These are phyloP conservation scores for Stenoptilia bipunctidactyla DNA, from an alignment of 2,888 invertebrate species.

Conservation along the genomic window DNA sequence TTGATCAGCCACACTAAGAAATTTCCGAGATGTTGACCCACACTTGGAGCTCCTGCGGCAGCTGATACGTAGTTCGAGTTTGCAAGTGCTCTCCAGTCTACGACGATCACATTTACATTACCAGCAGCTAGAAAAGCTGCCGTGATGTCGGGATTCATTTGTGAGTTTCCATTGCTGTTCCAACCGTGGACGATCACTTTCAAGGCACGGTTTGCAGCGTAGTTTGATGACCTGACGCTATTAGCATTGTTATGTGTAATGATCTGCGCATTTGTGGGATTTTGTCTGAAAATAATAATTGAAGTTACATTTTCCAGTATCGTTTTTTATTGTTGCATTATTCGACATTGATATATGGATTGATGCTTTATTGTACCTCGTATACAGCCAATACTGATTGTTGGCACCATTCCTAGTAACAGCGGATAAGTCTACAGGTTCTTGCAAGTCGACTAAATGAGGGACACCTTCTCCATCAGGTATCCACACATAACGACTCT, in stretches of 20 bases:
- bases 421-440: constrained; percentile 23
- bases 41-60: constrained; percentile 17
- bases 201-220: constrained; percentile 21
- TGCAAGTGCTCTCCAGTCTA: constrained; percentile 30
- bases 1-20: constrained; percentile 25
- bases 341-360: not conserved
- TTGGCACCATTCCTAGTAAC: constrained; percentile 35
- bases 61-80: constrained; percentile 12
- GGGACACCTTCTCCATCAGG: constrained; percentile 44
- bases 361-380: constrained; percentile 24
- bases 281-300: constrained; percentile 22
- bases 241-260: constrained; percentile 32
- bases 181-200: constrained; percentile 47
- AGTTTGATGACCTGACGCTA: constrained; percentile 33
- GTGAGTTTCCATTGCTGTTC: constrained; percentile 34
- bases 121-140: constrained; percentile 23
- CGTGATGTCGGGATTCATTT: constrained; percentile 23
- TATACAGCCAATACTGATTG: constrained; percentile 45
- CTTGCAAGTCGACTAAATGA: constrained; percentile 40
- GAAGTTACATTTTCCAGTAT: too few species aligned
- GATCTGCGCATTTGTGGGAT: constrained; percentile 31
- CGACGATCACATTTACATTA: constrained; percentile 33
- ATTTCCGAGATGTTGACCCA: constrained; percentile 19
- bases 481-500: constrained; percentile 56
- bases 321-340: too few species aligned